A percentile compares a stretch with the other conserved stretches of the same genome.
Evolutionary conservation across 2,113 vertebrate genomes (phyloP).

Genomic region (Oncorhynchus nerka): DNA sequence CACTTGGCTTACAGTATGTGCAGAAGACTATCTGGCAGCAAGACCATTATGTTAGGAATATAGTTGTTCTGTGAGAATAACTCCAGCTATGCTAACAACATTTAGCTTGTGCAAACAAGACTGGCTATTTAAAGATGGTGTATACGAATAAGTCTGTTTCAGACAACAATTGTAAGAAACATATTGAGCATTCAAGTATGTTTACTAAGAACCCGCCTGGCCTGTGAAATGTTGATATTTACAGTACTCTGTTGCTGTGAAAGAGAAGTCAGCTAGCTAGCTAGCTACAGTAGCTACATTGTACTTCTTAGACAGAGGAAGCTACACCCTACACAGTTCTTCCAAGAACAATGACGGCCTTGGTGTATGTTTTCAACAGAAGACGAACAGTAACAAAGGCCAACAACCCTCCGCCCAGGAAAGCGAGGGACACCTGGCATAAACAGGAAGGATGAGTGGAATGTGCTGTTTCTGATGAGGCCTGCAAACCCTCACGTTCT

Average conservation of each 20-base stretch:
- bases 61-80: background rate
- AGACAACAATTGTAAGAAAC: too few relatives aligned
- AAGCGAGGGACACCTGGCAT: background rate
- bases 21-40: background rate
- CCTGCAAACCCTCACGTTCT: background rate
- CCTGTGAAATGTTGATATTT: conserved; percentile 6
- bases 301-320: conserved; percentile 45
- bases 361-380: background rate
- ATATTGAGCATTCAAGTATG: background rate
- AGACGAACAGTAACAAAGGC: background rate
- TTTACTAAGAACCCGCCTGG: background rate
- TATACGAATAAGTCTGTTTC: background rate
- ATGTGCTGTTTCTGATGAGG: background rate
- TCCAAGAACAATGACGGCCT: conserved; percentile 3
- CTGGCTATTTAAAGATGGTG: background rate
- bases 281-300: background rate
- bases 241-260: background rate
- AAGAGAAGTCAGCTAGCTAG: background rate
- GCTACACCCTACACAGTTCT: conserved; percentile 17
- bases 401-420: background rate
- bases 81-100: background rate
- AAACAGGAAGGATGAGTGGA: conserved; percentile 16
- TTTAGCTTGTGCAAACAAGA: background rate
- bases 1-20: background rate
- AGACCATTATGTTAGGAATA: background rate